Evolutionary conservation across 2,888 invertebrate species (phyloP), one percentile per base, ranked within the genome.

Genomic region (Phaonia tiefii): DNA sequence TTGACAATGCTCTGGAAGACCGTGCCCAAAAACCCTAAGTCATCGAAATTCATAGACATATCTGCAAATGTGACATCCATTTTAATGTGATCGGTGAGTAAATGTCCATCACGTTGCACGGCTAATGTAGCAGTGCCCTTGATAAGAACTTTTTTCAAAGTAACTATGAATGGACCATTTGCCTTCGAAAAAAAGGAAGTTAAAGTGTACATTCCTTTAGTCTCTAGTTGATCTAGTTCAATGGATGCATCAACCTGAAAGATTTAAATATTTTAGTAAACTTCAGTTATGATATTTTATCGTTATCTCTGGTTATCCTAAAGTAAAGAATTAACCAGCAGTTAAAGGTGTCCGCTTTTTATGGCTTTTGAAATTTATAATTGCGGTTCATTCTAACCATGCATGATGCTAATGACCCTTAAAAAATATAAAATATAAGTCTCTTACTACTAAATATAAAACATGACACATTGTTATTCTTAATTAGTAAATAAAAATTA

Each of bases 1-100:
- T 97, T 97, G 56, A 97, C 93, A 60, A 96, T 92, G 0, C 95
- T 93, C 89, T 95, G 95, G 82, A 93, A 92, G 83, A 93, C 91
- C 51, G 93, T 92, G 0, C 95, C 96, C 79, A 96, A 92, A 84
- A 96, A 93, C 4, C 96, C 91, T 0, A 97, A 92, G 87, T 96
- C 96, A 89, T 96, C 93, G 86, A 97, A 97, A 86, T 97, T 94
- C 91, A 97, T 94, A 8, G 93, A 92, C 85, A 97, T 96, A 60
- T 93, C 94, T 60, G 92, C 92, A 85, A 96, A 96, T 0, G 93
- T 93, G 39, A 97, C 93, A 86, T 97, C 96, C 92, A 97, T 95
- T 69, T 93, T 93, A 84, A 97, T 96, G 80, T 95, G 93, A 86
- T 96, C 94, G 0, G 96, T 95, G 85, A 94, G 93, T 2, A 97